Percentiles rank a stretch among this genome's conserved stretches.
These are phyloP conservation scores for Panthera leo DNA, from an alignment of 2,113 vertebrate species.

Conservation along the genomic window DNA sequence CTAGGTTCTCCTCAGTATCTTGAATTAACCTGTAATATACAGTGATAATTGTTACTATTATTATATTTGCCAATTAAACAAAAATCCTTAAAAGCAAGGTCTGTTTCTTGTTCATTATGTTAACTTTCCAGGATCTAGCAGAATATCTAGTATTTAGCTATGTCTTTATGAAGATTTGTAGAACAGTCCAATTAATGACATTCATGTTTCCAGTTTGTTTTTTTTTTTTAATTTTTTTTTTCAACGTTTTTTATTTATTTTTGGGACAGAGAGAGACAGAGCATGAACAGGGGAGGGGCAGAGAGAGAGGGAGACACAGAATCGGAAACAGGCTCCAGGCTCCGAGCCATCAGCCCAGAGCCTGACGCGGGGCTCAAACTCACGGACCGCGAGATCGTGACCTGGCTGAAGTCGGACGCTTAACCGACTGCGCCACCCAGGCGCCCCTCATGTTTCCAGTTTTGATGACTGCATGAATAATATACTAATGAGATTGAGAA, in stretches of 20 bases:
- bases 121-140: background rate
- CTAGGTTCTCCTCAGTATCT: background rate
- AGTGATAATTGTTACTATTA: background rate
- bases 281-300: too few species aligned
- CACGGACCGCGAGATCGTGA: too few species aligned
- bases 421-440: too few species aligned
- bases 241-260: too few species aligned
- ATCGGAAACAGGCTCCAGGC: too few species aligned
- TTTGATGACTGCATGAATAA: background rate
- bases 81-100: background rate
- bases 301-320: too few species aligned
- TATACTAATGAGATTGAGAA: background rate
- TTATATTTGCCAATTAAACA: background rate
- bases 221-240: too few species aligned
- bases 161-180: background rate
- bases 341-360: too few species aligned
- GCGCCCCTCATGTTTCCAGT: background rate
- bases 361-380: too few species aligned
- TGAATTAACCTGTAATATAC: background rate
- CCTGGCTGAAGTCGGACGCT: too few species aligned
- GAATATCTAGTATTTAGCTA: background rate
- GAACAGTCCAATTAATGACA: background rate
- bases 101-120: slow-evolving; percentile 10
- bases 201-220: background rate
- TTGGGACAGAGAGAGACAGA: too few species aligned